Evolutionary conservation across 2,797 vertebrate species (phyloP).

Genomic region (Sebastes iracundus): DNA sequence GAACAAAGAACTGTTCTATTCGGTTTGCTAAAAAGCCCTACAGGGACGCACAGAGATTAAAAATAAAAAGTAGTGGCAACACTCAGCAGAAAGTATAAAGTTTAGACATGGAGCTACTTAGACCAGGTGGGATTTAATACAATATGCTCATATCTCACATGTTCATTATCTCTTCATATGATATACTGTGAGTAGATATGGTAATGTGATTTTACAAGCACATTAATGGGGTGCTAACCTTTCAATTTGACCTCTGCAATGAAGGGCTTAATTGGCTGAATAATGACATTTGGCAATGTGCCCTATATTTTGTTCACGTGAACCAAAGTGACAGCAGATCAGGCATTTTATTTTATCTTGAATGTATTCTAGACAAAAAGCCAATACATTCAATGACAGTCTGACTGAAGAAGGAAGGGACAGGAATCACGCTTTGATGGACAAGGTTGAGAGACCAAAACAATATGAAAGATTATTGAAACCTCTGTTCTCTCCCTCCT

Average conservation of each 20-base stretch:
- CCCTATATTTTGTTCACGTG: not conserved
- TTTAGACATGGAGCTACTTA: not conserved
- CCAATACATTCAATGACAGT: not conserved
- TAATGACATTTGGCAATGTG: slow-evolving; percentile 1
- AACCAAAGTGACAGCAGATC: slow-evolving; percentile 2
- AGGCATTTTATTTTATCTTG: not conserved
- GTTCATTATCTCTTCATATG: not conserved
- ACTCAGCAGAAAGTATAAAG: not conserved
- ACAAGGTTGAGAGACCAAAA: not conserved
- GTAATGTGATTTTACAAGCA: not conserved
- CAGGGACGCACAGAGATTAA: not conserved
- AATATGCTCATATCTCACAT: not conserved
- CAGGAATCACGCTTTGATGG: not conserved
- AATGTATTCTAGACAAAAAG: not conserved
- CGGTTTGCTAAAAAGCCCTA: slow-evolving; percentile 16
- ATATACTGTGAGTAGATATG: not conserved
- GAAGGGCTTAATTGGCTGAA: not conserved
- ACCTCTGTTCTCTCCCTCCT: not conserved
- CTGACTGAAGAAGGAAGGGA: not conserved
- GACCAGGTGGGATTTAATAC: not conserved
- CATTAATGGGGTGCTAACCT: not conserved
- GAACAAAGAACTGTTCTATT: slow-evolving; percentile 37
- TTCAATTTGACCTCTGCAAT: not conserved
- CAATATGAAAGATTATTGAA: not conserved
- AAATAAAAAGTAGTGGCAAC: not conserved